phyloP scores from a whole-genome alignment of 2,113 vertebrate species.

The Chitala chitala region DNA sequence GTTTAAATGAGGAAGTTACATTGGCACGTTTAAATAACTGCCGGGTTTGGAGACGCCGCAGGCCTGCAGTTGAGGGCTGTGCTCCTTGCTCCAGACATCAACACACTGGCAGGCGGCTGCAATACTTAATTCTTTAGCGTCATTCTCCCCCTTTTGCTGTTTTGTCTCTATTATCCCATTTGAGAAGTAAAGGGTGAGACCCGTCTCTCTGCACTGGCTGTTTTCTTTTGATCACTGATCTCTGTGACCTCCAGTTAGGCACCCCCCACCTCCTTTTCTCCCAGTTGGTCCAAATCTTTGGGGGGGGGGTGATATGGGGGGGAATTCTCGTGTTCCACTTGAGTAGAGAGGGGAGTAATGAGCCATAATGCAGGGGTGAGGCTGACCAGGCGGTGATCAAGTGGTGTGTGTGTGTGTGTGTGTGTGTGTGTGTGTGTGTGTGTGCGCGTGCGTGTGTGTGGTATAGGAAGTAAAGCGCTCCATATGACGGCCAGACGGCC shows the following conservation, averaged over 20 bases:
- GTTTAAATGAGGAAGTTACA: too few species aligned
- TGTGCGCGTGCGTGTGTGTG: background rate
- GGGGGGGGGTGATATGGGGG: constrained; percentile 51
- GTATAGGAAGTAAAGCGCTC: constrained; percentile 24
- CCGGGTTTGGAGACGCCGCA: too few species aligned
- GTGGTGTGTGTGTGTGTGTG: constrained; percentile 41
- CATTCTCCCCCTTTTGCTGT: constrained; percentile 26
- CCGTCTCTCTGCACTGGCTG: constrained; percentile 26
- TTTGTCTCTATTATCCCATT: constrained; percentile 59
- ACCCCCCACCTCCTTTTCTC: constrained; percentile 59
- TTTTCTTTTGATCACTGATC: constrained; percentile 90
- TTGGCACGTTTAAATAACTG: too few species aligned
- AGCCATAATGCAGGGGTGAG: constrained; percentile 63
- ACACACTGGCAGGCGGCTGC: too few species aligned
- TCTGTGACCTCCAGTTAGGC: constrained; percentile 76
- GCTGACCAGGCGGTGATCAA: constrained; percentile 65
- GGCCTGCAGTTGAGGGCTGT: too few species aligned
- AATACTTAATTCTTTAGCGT: background rate
- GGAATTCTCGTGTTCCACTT: constrained; percentile 70
- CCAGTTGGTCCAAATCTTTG: constrained; percentile 68
- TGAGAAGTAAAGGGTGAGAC: constrained; percentile 53
- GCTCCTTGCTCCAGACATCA: background rate
- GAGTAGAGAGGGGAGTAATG: constrained; percentile 74
- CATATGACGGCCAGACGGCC: constrained; percentile 58
- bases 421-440: too few species aligned